A percentile compares a stretch with the other conserved stretches of the same genome.
These are phyloP conservation scores for Chironomus riparius DNA, from an alignment of 2,888 invertebrate species.

Conservation along the genomic window DNA sequence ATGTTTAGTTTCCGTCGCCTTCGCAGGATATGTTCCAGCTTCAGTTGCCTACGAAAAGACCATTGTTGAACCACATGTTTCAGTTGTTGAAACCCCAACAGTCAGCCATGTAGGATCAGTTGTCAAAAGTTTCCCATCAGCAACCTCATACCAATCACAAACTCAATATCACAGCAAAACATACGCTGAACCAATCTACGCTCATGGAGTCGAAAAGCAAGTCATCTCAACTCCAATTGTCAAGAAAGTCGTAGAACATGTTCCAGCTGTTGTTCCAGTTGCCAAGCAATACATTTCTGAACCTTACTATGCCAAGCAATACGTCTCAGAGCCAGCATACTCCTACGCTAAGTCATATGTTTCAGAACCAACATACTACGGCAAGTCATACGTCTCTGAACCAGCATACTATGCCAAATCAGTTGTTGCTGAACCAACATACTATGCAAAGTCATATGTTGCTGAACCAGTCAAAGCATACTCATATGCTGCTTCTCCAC, in stretches of 20 bases:
- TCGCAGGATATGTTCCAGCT: constrained; percentile 3
- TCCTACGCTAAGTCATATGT: not conserved
- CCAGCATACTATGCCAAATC: not conserved
- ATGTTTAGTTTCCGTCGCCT: constrained; percentile 6
- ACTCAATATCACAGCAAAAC: constrained; percentile 18
- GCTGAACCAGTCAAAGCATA: not conserved
- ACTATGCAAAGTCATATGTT: not conserved
- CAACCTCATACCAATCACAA: constrained; percentile 1
- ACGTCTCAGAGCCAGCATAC: not conserved
- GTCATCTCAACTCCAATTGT: constrained; percentile 4
- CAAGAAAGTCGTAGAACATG: constrained; percentile 11
- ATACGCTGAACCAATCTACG: constrained; percentile 20
- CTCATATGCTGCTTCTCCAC: not conserved
- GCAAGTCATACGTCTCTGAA: not conserved
- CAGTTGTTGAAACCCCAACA: constrained; percentile 13
- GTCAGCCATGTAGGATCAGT: constrained; percentile 2
- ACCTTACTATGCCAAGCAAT: not conserved
- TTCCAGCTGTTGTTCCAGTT: not conserved
- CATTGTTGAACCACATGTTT: not conserved
- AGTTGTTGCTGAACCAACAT: not conserved
- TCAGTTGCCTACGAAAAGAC: not conserved
- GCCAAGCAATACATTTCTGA: not conserved
- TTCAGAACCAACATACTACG: not conserved
- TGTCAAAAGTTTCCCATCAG: not conserved
- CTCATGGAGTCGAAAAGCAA: constrained; percentile 21